Conservation (phyloP, 2,797 vertebrate species). For the Oophaga sylvatica region DNA sequence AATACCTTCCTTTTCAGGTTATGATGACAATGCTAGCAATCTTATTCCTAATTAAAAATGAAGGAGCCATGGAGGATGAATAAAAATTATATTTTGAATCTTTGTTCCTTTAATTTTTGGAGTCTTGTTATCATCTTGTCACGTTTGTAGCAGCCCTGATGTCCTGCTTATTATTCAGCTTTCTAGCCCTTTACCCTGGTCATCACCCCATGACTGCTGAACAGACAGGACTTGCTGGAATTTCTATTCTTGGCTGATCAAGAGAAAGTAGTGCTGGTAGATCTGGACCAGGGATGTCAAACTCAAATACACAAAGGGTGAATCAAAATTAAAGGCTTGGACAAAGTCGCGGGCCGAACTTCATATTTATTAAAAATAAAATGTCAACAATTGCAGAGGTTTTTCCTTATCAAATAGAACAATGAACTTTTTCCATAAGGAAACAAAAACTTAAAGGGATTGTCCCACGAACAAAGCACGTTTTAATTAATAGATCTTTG, state of each 20-base stretch:
- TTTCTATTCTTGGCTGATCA: conserved; percentile 9
- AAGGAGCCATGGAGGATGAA: background rate
- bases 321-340: too few species aligned
- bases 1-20: too few species aligned
- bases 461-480: too few species aligned
- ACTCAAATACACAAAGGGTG: background rate
- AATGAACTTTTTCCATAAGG: too few species aligned
- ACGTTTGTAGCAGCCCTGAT: background rate
- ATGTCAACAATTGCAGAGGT: too few species aligned
- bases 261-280: background rate
- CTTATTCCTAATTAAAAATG: too few species aligned
- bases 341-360: too few species aligned
- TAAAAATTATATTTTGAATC: background rate
- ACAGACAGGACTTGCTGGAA: conserved; percentile 9
- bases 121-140: background rate
- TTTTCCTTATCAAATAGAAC: too few species aligned
- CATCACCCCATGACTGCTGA: background rate
- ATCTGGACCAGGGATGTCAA: background rate
- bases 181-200: background rate
- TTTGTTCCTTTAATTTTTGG: background rate
- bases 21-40: too few species aligned
- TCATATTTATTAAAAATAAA: too few species aligned
- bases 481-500: too few species aligned
- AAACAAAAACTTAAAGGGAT: too few species aligned
- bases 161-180: background rate